These are phyloP conservation scores for Theonella swinhoei DNA, from an alignment of 37 sponge, comb jelly and placozoan genomes.

Conservation along the genomic window DNA sequence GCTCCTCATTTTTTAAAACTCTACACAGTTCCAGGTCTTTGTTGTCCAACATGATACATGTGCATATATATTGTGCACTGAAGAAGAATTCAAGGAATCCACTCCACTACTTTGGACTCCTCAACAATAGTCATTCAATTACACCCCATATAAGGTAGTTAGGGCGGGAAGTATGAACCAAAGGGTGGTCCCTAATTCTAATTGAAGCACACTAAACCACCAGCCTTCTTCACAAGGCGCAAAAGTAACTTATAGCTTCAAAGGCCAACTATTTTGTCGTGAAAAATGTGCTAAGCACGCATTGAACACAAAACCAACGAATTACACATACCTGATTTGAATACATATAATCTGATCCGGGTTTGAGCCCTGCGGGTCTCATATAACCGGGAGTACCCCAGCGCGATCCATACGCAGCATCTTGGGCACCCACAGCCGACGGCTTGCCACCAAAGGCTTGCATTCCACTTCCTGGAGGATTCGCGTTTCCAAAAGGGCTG, in stretches of 20 bases:
- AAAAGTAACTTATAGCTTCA: background rate
- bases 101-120: background rate
- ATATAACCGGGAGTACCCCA: slow-evolving; percentile 25
- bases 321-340: slow-evolving; percentile 5
- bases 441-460: slow-evolving; percentile 33
- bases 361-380: background rate
- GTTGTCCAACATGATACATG: too few species aligned
- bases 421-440: slow-evolving; percentile 7
- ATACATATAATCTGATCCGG: slow-evolving; percentile 5
- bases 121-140: background rate
- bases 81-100: slow-evolving; percentile 35
- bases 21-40: too few species aligned
- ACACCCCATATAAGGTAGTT: slow-evolving; percentile 3
- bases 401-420: slow-evolving; percentile 23
- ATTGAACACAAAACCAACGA: background rate
- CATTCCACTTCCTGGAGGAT: slow-evolving; percentile 3
- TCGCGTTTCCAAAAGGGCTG: slow-evolving; percentile 1
- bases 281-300: too few species aligned
- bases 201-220: slow-evolving; percentile 35
- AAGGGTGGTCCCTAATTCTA: slow-evolving; percentile 14
- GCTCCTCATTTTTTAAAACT: too few species aligned
- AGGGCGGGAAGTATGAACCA: slow-evolving; percentile 37
- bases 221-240: background rate
- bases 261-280: too few species aligned
- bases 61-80: background rate